phyloP scores from a whole-genome alignment of 2,113 vertebrate genomes.

The Egretta garzetta region DNA sequence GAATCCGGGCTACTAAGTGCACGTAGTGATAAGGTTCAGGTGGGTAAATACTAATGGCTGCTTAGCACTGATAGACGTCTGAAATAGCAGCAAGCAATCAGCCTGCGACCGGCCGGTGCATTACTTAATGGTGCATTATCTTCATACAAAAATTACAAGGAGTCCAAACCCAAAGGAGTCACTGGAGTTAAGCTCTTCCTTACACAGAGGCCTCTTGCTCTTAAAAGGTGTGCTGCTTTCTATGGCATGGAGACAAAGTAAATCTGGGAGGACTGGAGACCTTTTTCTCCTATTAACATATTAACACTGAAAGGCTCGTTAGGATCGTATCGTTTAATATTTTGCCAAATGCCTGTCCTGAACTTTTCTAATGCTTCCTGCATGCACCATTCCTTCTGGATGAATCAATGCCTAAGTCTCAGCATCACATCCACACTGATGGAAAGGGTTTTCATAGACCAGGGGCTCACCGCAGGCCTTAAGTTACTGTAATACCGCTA shows the following conservation, averaged over 20 bases:
- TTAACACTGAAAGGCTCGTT: background rate
- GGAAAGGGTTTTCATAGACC: background rate
- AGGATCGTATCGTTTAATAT: background rate
- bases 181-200: background rate
- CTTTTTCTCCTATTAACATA: background rate
- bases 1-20: constrained; percentile 33
- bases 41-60: constrained; percentile 51
- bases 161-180: background rate
- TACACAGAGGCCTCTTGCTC: background rate
- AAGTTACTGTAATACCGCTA: background rate
- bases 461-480: background rate
- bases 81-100: background rate
- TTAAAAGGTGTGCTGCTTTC: background rate
- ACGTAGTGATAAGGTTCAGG: constrained; percentile 22
- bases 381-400: background rate
- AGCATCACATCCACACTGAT: background rate
- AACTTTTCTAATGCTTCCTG: background rate
- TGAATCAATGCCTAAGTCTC: background rate
- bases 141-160: background rate
- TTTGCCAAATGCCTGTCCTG: background rate
- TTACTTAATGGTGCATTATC: background rate
- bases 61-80: background rate
- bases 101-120: fast-evolving
- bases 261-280: background rate
- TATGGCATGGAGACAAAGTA: fast-evolving